These are phyloP conservation scores for Erpobdella octoculata DNA, from an alignment of 2,888 invertebrate species.

Conservation along the genomic window DNA sequence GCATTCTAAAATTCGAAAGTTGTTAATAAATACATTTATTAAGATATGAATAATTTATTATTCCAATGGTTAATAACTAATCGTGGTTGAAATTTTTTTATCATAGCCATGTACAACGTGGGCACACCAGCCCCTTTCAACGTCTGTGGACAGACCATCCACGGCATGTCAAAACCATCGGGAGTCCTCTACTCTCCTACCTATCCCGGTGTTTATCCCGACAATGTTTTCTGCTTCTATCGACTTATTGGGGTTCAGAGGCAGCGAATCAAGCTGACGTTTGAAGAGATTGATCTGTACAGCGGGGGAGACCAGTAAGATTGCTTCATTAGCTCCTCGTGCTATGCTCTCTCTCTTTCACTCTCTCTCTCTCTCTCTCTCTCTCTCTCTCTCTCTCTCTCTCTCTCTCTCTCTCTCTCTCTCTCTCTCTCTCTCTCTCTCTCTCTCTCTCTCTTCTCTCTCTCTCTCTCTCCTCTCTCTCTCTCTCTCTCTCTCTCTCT, in stretches of 20 bases:
- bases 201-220: conserved; percentile 97
- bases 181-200: conserved; percentile 90
- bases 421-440: neutral
- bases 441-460: neutral
- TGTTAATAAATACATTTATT: too few species aligned
- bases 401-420: too few species aligned
- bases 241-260: conserved; percentile 80
- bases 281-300: conserved; percentile 38
- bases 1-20: too few species aligned
- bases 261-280: conserved; percentile 37
- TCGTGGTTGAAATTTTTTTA: neutral
- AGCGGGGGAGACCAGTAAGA: conserved; percentile 40
- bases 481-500: neutral
- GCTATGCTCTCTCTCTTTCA: neutral
- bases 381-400: neutral
- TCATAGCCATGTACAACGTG: conserved; percentile 33
- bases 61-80: neutral
- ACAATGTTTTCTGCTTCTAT: conserved; percentile 73
- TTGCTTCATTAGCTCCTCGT: neutral
- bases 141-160: conserved; percentile 37
- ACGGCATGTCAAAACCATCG: conserved; percentile 27
- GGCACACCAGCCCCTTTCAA: conserved; percentile 31
- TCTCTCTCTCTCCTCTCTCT: neutral
- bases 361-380: too few species aligned
- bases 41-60: neutral